A percentile compares a stretch with the other conserved stretches of the same genome.
Evolutionary conservation across 2,888 invertebrate genomes (phyloP).

Genomic region (Cheilosia vernalis): DNA sequence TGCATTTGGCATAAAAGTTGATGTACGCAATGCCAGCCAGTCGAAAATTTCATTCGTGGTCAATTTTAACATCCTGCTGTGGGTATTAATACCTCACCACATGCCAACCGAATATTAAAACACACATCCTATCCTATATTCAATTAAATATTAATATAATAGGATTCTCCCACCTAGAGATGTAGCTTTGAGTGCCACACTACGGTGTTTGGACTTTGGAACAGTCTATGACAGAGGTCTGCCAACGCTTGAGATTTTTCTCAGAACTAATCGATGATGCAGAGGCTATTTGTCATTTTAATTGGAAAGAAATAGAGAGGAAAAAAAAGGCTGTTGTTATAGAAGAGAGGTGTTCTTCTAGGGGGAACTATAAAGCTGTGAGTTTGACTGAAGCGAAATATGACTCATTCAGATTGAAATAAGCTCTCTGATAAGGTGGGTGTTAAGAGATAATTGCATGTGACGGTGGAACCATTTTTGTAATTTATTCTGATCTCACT

Average conservation of each 20-base stretch:
- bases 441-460: no score
- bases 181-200: conserved; percentile 6
- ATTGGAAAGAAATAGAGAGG: background rate
- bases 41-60: conserved; percentile 61
- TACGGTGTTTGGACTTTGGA: background rate
- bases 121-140: conserved; percentile 67
- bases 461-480: no score
- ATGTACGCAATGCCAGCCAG: conserved; percentile 36
- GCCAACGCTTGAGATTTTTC: background rate
- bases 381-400: no score
- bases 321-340: no score
- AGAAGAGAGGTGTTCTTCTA: no score
- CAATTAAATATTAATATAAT: conserved; percentile 71
- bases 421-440: no score
- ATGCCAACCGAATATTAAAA: conserved; percentile 70
- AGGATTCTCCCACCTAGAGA: conserved; percentile 17
- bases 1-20: conserved; percentile 68
- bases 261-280: background rate
- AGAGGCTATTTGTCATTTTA: conserved; percentile 9
- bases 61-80: conserved; percentile 71
- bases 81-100: conserved; percentile 70
- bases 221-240: conserved; percentile 34
- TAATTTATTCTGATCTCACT: no score
- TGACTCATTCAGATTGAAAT: no score
- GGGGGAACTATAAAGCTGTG: no score